Percentiles rank a stretch among this genome's conserved stretches.
Evolutionary conservation across 2,888 invertebrate genomes (phyloP).

Genomic region (Calephelis perditalis): DNA sequence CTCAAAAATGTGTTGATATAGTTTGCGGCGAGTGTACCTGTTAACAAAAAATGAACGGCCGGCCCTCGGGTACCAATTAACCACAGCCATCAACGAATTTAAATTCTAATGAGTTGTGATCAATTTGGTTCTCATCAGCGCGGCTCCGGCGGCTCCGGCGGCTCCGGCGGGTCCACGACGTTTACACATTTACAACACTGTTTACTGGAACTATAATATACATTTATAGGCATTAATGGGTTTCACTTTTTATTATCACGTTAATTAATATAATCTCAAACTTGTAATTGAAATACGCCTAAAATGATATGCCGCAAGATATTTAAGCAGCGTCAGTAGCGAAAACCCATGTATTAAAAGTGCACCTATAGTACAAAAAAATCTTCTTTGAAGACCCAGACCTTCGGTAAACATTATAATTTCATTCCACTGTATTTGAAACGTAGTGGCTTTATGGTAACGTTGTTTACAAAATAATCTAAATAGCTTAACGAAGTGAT

Average conservation of each 20-base stretch:
- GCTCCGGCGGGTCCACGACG: background rate
- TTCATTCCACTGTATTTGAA: too few relatives aligned
- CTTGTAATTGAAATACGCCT: background rate
- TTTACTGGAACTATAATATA: background rate
- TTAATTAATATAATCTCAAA: background rate
- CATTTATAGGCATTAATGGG: background rate
- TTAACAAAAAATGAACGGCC: conserved; percentile 4
- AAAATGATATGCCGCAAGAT: too few relatives aligned
- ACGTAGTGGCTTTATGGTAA: too few relatives aligned
- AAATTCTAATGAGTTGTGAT: conserved; percentile 35
- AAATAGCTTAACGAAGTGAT: too few relatives aligned
- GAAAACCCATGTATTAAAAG: too few relatives aligned
- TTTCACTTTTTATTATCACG: background rate
- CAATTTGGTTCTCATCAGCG: conserved; percentile 24
- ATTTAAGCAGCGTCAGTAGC: too few relatives aligned
- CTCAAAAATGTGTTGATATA: too few relatives aligned
- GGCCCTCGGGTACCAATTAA: conserved; percentile 5
- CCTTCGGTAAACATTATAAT: too few relatives aligned
- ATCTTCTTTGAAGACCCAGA: too few relatives aligned
- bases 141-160: conserved; percentile 21
- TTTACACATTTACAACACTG: conserved; percentile 12
- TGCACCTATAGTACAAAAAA: too few relatives aligned
- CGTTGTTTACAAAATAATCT: too few relatives aligned
- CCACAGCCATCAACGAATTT: conserved; percentile 24
- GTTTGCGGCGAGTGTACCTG: background rate